Evolutionary conservation across 1,140 invertebrate species (phyloP), one percentile per base, ranked within the genome.

Genomic region (Agrypnia vestita): DNA sequence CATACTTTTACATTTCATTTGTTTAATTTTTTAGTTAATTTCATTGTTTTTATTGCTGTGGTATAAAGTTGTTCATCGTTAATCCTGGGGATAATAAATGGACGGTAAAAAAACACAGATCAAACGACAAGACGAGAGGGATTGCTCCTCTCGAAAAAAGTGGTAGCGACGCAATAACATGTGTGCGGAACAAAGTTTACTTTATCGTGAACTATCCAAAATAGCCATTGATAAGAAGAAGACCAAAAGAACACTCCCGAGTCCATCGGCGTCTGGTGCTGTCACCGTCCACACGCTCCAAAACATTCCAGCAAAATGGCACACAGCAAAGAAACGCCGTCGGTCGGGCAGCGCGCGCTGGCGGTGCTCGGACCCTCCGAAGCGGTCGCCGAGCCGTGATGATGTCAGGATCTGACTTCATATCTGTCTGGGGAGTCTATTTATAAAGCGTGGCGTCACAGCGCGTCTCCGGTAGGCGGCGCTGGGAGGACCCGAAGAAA

Each of bases 371-470:
- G 35, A 13, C 35, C 13, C 11, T 64, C 25, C 13, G 61, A 64
- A 10, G 35, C 61, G 13, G 61, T 64, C 17, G 61, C 61, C 35
- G 9, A 43, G 35, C 11, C n/a, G n/a, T 64, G 35, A 35, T 64
- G 61, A 64, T 35, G 61, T 64, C 61, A 64, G 25, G 61, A 64
- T 35, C 19, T 64, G 61, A 64, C 61, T 64, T 64, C 61, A 64
- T 64, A 64, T 35, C 61, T 64, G 61, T 64, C 61, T 64, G 61
- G 61, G 12, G 21, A 43, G 25, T 64, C 35, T 64, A 64, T 64
- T 64, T 64, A 64, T 64, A 64, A 64, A 64, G 21, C 25, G 19
- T 64, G 61, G 61, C 61, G 61, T 64, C 61, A 64, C 61, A 25
- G 21, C 4, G 61, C 35, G 19, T 35, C 61, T 64, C 61, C 25